A percentile compares a stretch with the other conserved stretches of the same genome.
These are phyloP conservation scores for Schizopygopsis malacanthus DNA, from an alignment of 2,797 vertebrate genomes.

Conservation along the genomic window DNA sequence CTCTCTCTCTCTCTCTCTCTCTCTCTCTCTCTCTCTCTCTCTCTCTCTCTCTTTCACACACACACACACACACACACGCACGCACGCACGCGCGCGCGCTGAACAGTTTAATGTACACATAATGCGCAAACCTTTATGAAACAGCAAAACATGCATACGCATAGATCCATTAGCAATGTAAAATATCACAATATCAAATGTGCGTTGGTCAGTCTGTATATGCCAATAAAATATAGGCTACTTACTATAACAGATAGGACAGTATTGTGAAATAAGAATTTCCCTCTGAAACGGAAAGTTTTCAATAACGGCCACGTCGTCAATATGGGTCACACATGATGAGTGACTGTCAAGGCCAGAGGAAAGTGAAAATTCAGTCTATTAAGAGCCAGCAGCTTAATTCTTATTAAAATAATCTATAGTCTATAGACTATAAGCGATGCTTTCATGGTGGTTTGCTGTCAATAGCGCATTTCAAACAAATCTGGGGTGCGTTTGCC, in stretches of 20 bases:
- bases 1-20: slow-evolving; percentile 22
- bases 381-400: not conserved
- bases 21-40: slow-evolving; percentile 38
- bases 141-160: not conserved
- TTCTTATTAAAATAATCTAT: not conserved
- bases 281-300: not conserved
- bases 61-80: slow-evolving; percentile 79
- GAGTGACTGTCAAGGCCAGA: not conserved
- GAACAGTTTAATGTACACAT: slow-evolving; percentile 54
- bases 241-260: not conserved
- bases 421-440: not conserved
- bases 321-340: not conserved
- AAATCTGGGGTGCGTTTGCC: too few species aligned
- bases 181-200: slow-evolving; percentile 77
- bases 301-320: not conserved
- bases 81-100: slow-evolving; percentile 70
- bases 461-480: not conserved
- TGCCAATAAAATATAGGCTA: not conserved
- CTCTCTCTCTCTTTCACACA: slow-evolving; percentile 67
- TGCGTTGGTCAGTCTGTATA: slow-evolving; percentile 59
- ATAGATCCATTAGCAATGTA: not conserved
- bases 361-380: not conserved
- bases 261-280: not conserved
- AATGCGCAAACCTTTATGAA: slow-evolving; percentile 71
- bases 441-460: not conserved